phyloP scores from a whole-genome alignment of 2,797 vertebrate genomes.

The Melanotaenia parkinsoni region DNA sequence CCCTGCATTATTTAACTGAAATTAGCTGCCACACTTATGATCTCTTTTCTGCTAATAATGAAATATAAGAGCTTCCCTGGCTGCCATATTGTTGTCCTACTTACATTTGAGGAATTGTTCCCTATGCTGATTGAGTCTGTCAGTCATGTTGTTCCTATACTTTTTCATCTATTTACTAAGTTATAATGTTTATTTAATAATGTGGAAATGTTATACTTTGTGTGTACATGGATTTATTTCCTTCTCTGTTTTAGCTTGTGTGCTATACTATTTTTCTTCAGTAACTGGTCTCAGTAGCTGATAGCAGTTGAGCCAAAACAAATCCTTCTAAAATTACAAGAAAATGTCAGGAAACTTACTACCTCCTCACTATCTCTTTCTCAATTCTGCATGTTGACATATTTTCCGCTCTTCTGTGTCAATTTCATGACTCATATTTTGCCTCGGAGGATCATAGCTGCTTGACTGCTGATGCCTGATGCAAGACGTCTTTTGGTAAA shows the following conservation, averaged over 20 bases:
- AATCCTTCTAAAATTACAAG: slow-evolving; percentile 48
- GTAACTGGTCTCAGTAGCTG: slow-evolving; percentile 24
- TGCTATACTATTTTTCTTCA: slow-evolving; percentile 13
- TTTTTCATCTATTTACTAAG: background rate
- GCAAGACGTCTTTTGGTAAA: background rate
- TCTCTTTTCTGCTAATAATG: background rate
- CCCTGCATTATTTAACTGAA: background rate
- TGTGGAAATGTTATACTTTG: background rate
- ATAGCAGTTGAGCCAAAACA: slow-evolving; percentile 24
- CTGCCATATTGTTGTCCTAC: background rate
- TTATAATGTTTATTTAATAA: background rate
- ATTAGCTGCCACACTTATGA: background rate
- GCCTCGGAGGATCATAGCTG: background rate
- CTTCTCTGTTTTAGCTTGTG: slow-evolving; percentile 10
- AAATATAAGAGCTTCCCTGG: background rate
- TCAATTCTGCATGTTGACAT: slow-evolving; percentile 15
- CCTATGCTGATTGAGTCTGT: too few relatives aligned
- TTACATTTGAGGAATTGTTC: background rate
- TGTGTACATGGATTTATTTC: background rate
- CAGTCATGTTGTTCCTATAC: background rate
- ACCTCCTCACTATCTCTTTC: slow-evolving; percentile 12
- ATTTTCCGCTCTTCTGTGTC: slow-evolving; percentile 27
- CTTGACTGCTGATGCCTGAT: slow-evolving; percentile 14
- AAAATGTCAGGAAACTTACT: slow-evolving; percentile 42
- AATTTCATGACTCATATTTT: slow-evolving; percentile 37